Evolutionary conservation across 2,888 invertebrate genomes (phyloP), one percentile per base, ranked within the genome.

Genomic region (Macrophya annulata): DNA sequence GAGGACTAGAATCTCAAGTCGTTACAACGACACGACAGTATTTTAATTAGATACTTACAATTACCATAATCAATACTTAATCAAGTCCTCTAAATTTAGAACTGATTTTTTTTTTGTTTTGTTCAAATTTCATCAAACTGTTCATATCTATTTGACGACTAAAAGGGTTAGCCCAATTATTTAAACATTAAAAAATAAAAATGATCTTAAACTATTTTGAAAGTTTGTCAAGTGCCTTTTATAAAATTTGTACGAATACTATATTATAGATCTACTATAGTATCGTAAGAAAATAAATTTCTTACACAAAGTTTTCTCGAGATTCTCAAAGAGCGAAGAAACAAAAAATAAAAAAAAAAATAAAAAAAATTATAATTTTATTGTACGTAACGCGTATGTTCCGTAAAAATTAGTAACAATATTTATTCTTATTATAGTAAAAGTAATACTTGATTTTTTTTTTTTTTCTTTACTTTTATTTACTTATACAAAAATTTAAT

Each of bases 391-490:
- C 17, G 37, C 81, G 62, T 81, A 77, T 81, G 40, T 51, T 81
- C 51, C 6, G 55, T 77, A 77, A n/a, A 0, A 77, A 77, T 77
- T 31, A 77, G 31, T 77, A 77, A 55, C 25, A 51, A 77, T 77
- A 77, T 77, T 77, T 77, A 51, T 77, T 77, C 51, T 9, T 68
- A 74, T n/a, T 81, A 81, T 81, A 62, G n/a, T 5, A 51, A 62
- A 40, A 15, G n/a, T n/a, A n/a, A n/a, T n/a, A 37, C 6, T 4
- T n/a, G 8, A 9, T 31, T 17, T 8, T n/a, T 55, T n/a, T 55
- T 51, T 48, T 43, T 9, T n/a, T 45, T 74, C 6, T 25, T 21
- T 5, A n/a, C n/a, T n/a, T n/a, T n/a, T n/a, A n/a, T n/a, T n/a
- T n/a, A n/a, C n/a, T n/a, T 81, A 81, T 81, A 62, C 10, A 51